Conservation (phyloP, 2,797 vertebrate genomes). For the Clamator glandarius region DNA sequence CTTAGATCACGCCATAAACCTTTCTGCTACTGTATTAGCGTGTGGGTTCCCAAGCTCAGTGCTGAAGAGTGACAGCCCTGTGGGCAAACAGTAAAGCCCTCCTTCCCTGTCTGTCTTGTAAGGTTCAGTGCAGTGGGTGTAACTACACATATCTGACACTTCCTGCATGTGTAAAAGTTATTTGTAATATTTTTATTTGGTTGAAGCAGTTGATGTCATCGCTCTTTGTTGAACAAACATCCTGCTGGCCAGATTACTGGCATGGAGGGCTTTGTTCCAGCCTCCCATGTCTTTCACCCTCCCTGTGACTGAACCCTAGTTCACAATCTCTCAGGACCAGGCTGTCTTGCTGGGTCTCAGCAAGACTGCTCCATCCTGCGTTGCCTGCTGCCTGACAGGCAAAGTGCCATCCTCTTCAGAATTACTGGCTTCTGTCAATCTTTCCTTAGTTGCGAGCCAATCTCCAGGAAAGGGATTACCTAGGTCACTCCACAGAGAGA, state of each 20-base stretch:
- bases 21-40: not conserved
- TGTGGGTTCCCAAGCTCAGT: not conserved
- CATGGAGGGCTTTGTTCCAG: not conserved
- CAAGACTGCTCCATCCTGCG: not conserved
- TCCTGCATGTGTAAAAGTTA: not conserved
- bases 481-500: not conserved
- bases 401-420: not conserved
- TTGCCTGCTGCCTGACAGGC: not conserved
- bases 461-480: not conserved
- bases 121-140: not conserved
- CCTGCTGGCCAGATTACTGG: not conserved
- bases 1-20: not conserved
- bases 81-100: not conserved
- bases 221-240: not conserved
- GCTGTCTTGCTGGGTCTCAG: not conserved
- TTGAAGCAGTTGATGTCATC: not conserved
- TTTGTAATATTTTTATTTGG: not conserved
- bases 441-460: not conserved
- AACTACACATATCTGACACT: not conserved
- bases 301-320: not conserved
- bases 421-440: not conserved
- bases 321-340: not conserved
- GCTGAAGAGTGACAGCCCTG: not conserved
- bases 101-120: not conserved
- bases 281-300: not conserved